These are phyloP conservation scores for Troides helena DNA, from an alignment of 2,888 invertebrate genomes.

Conservation along the genomic window DNA sequence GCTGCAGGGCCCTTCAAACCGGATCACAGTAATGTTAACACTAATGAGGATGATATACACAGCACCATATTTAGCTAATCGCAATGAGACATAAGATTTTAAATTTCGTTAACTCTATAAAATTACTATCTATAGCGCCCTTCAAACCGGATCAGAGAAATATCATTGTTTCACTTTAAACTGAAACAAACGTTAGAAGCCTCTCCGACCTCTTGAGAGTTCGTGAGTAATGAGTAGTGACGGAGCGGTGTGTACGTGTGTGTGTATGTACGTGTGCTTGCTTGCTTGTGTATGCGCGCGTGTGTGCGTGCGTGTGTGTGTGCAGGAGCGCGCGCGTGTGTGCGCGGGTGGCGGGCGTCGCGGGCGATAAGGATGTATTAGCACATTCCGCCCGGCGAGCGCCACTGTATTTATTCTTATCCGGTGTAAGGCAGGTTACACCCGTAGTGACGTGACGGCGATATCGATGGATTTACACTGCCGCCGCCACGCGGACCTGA, in stretches of 20 bases:
- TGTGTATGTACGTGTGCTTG: slow-evolving; percentile 30
- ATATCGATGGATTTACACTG: slow-evolving; percentile 39
- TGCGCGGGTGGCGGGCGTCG: slow-evolving; percentile 40
- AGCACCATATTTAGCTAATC: too few relatives aligned
- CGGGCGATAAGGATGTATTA: slow-evolving; percentile 77
- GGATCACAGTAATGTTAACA: too few relatives aligned
- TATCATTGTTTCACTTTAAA: too few relatives aligned
- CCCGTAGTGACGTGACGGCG: slow-evolving; percentile 64
- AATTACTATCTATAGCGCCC: too few relatives aligned
- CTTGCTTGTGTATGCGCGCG: background rate
- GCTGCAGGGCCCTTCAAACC: too few relatives aligned
- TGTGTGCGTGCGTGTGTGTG: slow-evolving; percentile 6
- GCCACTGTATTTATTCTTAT: slow-evolving; percentile 78
- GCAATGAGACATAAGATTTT: too few relatives aligned
- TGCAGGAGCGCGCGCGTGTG: slow-evolving; percentile 32
- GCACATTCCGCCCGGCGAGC: slow-evolving; percentile 72
- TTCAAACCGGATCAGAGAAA: too few relatives aligned
- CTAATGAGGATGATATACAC: too few relatives aligned
- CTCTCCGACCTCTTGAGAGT: slow-evolving; percentile 14
- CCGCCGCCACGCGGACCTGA: slow-evolving; percentile 2
- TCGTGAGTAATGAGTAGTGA: slow-evolving; percentile 25
- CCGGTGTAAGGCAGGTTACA: slow-evolving; percentile 78
- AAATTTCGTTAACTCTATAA: too few relatives aligned
- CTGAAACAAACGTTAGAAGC: too few relatives aligned
- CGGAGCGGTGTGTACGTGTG: background rate